Base-by-base conservation (phyloP, 2,797 vertebrate genomes). In the Gorsachius magnificus region DNA sequence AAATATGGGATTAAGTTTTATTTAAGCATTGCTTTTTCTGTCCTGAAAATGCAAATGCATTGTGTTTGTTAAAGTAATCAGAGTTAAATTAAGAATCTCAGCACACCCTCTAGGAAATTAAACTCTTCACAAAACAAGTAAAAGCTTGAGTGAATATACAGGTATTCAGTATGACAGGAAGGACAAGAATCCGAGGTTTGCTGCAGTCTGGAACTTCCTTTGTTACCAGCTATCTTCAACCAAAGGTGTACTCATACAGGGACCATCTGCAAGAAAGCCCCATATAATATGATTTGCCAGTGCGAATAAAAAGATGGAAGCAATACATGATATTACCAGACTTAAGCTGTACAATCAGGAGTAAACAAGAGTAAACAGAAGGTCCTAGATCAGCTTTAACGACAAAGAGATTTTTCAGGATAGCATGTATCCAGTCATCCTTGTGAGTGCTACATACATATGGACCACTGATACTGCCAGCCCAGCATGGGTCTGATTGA, bases 81-180 rank as follows among this genome's bases (percentile, higher is more conserved):
- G 75, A 29, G 33, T 74, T 91, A 77, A 89, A 87, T 77, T 58
- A 71, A 85, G 96, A 95, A 74, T 74, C 83, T 82, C 18, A 6
- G 45, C 43, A 76, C 38, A 84, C 5, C 13, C 77, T 72, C 69
- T n/a, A 71, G 58, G 68, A 69, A 92, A 84, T 92, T 84, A 74
- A 78, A 35, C 45, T 77, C 46, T 84, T 83, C 28, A 38, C 60
- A 80, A 87, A 74, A 12, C 69, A 78, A 65, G 51, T 29, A 35
- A 83, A 92, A 87, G 13, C 38, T 36, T 72, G 50, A 75, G 51
- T 56, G 72, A 76, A 24, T 76, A 51, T 41, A 86, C 2, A 68
- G 36, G 36, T 56, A 75, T 86, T 89, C 36, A 65, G 6, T 51
- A 57, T n/a, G 54, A 60, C 45, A 69, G 70, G n/a, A 90, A 36